Conservation (phyloP, 2,113 vertebrate genomes). For the Peromyscus maniculatus region DNA sequence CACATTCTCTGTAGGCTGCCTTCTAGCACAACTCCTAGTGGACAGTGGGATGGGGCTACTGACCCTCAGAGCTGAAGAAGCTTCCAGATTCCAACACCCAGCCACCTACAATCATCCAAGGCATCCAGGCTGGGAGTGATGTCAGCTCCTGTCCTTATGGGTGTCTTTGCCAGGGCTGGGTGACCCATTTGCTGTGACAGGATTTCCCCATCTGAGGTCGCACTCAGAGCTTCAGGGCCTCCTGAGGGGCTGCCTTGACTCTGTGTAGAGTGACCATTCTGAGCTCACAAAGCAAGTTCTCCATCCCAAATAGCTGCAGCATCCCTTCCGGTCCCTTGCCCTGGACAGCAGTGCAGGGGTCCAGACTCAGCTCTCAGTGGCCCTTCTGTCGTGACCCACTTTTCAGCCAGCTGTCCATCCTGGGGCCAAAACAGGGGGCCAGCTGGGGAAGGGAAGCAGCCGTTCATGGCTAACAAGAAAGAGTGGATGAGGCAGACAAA, state of each 20-base stretch:
- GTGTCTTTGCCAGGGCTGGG: neutral
- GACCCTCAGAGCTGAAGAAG: neutral
- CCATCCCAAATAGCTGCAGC: neutral
- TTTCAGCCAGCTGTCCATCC: no score
- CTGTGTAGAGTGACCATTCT: neutral
- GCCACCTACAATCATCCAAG: accelerated
- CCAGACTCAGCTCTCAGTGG: neutral
- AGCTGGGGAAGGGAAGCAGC: neutral
- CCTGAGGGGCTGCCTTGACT: neutral
- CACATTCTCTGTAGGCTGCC: neutral
- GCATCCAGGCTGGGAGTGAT: neutral
- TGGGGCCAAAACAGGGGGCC: neutral
- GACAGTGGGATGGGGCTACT: neutral
- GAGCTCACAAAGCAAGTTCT: neutral
- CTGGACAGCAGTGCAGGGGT: neutral
- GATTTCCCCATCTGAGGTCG: accelerated
- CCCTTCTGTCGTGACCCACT: accelerated
- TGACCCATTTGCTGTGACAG: neutral
- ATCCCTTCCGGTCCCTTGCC: neutral
- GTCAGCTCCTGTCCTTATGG: neutral
- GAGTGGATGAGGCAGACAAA: neutral
- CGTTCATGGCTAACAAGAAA: neutral
- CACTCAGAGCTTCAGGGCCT: neutral
- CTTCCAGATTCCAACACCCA: no score
- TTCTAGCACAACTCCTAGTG: accelerated